Base-by-base conservation (phyloP, 2,113 vertebrate genomes). In the Etia nguti region DNA sequence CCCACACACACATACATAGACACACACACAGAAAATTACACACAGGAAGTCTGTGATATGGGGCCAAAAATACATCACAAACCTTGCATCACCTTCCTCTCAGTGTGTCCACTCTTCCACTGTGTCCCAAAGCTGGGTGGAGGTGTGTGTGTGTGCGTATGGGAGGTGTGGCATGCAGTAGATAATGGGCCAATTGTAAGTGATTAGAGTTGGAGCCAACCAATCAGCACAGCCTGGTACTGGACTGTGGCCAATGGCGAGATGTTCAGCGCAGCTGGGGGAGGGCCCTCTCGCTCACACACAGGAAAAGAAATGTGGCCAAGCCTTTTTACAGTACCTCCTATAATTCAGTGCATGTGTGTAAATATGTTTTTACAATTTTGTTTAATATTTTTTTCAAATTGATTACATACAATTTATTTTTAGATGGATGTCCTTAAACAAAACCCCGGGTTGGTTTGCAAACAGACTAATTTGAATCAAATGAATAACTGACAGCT, bases 61-160 rank as follows among this genome's bases (percentile, higher is more conserved):
- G 82, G 59, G 75, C 68, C 80, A 89, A 82, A 94, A 93, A 92
- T 86, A 88, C 80, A 95, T 89, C 86, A 95, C 96, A 94, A 94
- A 96, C 96, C 96, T 97, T 97, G 95, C 96, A 96, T 97, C 96
- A 90, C 95, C 94, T 95, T 94, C 95, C 94, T 96, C 85, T 88
- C 83, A 82, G 77, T 83, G 85, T 92, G 90, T 90, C 81, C 88
- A 88, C 85, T 89, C 89, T 79, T 86, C 88, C 89, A 92, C 89
- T 86, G 85, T 92, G 93, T 90, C 91, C 89, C 90, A 86, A 36
- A 82, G 91, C 92, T 83, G 92, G 73, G 55, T 60, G 55, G 80
- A 26, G 80, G 55, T 15, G 50, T 46, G 36, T 13, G 16, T 55
- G 77, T 52, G 77, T 0, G 8, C 3, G 92, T 38, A 13, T 4